Conservation (phyloP, 2,797 vertebrate genomes). For the Smutsia gigantea region DNA sequence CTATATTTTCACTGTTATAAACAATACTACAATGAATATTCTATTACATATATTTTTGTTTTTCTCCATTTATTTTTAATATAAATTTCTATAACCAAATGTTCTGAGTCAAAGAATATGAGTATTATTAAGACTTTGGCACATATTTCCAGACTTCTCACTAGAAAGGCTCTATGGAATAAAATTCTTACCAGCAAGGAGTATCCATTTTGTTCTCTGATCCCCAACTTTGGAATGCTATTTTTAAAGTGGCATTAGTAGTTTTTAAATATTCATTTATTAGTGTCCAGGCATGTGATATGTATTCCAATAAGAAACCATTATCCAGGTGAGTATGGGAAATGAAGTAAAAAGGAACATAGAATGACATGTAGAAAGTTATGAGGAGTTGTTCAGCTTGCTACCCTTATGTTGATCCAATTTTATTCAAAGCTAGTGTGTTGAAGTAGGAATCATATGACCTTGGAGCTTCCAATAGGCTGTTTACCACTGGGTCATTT, state of each 20-base stretch:
- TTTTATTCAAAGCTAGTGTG: neutral
- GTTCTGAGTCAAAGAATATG: neutral
- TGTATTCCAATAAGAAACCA: neutral
- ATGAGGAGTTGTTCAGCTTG: neutral
- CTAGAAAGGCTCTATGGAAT: neutral
- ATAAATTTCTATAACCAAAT: slow-evolving; percentile 11
- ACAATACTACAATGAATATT: neutral
- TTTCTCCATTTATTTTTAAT: neutral
- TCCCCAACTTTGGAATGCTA: neutral
- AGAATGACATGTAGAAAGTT: neutral
- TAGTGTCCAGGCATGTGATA: neutral
- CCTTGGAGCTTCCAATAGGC: neutral
- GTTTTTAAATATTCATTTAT: neutral
- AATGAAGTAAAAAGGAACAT: neutral
- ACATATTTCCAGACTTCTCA: neutral
- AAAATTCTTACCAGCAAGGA: neutral
- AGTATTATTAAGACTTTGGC: neutral
- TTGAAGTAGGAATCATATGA: neutral
- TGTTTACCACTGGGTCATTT: neutral
- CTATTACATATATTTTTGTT: neutral
- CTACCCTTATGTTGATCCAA: neutral
- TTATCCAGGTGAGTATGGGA: neutral
- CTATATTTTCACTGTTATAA: neutral
- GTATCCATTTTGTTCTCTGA: neutral
- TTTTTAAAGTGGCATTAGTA: neutral